These are phyloP conservation scores for Chaetophractus vellerosus DNA, from an alignment of 2,797 vertebrate genomes.

Conservation along the genomic window DNA sequence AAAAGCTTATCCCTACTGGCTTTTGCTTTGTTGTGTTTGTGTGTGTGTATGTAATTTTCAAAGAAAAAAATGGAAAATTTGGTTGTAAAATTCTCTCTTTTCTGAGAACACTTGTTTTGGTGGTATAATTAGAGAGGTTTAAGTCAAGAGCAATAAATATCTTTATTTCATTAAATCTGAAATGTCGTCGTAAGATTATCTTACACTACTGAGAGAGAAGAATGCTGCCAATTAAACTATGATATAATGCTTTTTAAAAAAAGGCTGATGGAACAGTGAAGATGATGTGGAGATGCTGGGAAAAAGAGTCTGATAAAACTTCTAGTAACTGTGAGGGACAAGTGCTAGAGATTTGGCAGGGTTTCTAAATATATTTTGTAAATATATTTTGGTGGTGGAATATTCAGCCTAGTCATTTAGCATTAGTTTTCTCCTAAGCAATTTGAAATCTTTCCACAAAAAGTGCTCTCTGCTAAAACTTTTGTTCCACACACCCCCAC, in stretches of 20 bases:
- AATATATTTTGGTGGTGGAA: neutral
- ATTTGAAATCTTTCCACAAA: neutral
- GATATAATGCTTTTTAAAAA: neutral
- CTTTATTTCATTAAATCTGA: slow-evolving; percentile 15
- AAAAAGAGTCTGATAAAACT: neutral
- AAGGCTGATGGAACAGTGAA: neutral
- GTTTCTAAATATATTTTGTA: neutral
- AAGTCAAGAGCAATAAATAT: neutral
- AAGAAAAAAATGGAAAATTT: slow-evolving; percentile 6
- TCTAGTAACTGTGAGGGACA: neutral
- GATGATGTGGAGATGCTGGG: neutral
- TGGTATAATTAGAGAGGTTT: neutral
- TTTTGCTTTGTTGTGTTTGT: neutral
- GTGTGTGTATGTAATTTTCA: neutral
- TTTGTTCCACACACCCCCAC: neutral
- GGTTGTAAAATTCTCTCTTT: neutral
- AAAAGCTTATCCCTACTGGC: neutral
- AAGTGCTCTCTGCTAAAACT: neutral
- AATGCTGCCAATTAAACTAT: neutral
- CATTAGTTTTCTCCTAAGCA: neutral
- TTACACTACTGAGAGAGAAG: neutral
- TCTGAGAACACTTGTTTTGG: slow-evolving; percentile 9
- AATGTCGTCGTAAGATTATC: neutral
- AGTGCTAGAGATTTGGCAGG: neutral
- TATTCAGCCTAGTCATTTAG: neutral